Conservation (phyloP, 2,888 invertebrate genomes). For the Drosophila antonietae region DNA sequence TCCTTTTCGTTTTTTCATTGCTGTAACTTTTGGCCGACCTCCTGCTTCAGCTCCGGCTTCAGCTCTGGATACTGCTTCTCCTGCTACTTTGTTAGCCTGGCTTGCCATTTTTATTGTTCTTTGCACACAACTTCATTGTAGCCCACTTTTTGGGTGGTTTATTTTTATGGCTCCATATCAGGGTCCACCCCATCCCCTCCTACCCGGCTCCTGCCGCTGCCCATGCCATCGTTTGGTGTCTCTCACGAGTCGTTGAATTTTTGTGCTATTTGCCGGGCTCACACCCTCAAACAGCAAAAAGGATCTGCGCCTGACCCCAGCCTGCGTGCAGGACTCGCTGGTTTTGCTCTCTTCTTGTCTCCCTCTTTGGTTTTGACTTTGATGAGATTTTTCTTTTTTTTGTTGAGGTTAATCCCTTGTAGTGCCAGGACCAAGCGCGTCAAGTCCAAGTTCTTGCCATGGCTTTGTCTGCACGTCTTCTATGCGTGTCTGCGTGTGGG, state of each 20-base stretch:
- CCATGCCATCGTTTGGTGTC: conserved; percentile 37
- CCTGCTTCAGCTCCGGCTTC: not conserved
- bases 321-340: conserved; percentile 17
- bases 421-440: conserved; percentile 76
- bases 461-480: conserved; percentile 64
- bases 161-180: conserved; percentile 77
- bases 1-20: conserved; percentile 22
- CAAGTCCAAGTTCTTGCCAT: conserved; percentile 76
- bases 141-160: conserved; percentile 80
- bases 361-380: conserved; percentile 76
- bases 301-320: conserved; percentile 17
- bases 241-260: conserved; percentile 68
- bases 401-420: conserved; percentile 81
- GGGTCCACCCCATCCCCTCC: not conserved
- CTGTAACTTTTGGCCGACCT: conserved; percentile 69
- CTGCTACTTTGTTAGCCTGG: conserved; percentile 34
- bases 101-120: conserved; percentile 78
- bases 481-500: conserved; percentile 25
- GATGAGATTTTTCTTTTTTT: conserved; percentile 72
- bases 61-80: not conserved
- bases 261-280: conserved; percentile 73
- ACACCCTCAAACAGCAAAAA: conserved; percentile 51
- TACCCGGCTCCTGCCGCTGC: not conserved
- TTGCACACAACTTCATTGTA: conserved; percentile 78
- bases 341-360: conserved; percentile 17